Evolutionary conservation across 1,140 invertebrate genomes (phyloP).

Genomic region (Drosophila watanabei): DNA sequence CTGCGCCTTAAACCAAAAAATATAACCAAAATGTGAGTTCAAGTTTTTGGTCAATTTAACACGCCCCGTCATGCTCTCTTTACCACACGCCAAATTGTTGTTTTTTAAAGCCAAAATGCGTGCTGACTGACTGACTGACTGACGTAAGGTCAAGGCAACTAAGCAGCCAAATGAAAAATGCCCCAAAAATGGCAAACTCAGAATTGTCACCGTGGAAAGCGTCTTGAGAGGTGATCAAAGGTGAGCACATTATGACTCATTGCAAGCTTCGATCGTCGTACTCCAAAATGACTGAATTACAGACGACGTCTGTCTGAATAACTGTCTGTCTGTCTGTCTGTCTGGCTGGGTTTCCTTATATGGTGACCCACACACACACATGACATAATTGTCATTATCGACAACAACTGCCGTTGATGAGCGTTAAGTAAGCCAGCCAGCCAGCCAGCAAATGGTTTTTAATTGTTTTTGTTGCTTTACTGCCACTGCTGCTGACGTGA

Average conservation of each 20-base stretch:
- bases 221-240: not conserved
- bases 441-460: constrained; percentile 50
- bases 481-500: constrained; percentile 43
- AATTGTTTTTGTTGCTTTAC: constrained; percentile 32
- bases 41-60: constrained; percentile 63
- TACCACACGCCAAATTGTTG: constrained; percentile 27
- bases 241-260: constrained; percentile 28
- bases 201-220: constrained; percentile 16
- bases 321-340: constrained; percentile 18
- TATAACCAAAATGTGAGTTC: constrained; percentile 32
- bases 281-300: constrained; percentile 28
- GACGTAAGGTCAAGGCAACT: constrained; percentile 57
- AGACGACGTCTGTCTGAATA: constrained; percentile 12
- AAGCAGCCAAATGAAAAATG: constrained; percentile 16
- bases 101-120: constrained; percentile 21
- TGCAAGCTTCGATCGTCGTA: not conserved
- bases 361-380: constrained; percentile 29
- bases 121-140: constrained; percentile 16
- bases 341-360: constrained; percentile 21
- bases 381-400: constrained; percentile 65
- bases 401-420: constrained; percentile 50
- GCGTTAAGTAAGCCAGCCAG: constrained; percentile 58
- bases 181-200: constrained; percentile 36
- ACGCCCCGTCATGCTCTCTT: constrained; percentile 50
- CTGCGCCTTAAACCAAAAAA: constrained; percentile 39